Evolutionary conservation across 2,888 invertebrate species (phyloP).

Genomic region (Hartigia nigra): DNA sequence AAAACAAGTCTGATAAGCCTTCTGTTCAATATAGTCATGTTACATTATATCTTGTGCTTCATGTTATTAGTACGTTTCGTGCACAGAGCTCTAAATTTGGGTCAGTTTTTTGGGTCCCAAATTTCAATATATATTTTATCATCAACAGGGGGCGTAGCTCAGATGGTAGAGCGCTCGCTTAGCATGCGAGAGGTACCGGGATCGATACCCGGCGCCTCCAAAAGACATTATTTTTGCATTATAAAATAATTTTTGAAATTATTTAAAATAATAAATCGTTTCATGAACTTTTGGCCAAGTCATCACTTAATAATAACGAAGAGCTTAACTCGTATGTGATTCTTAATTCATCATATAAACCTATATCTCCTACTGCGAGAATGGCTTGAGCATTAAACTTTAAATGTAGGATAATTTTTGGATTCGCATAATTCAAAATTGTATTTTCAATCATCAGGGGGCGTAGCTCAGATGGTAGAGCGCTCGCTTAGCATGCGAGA

Average conservation of each 20-base stretch:
- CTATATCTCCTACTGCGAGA: no score
- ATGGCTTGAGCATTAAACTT: no score
- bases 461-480: slow-evolving; percentile 50
- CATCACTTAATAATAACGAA: no score
- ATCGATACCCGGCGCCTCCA: slow-evolving; percentile 63
- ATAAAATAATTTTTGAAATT: no score
- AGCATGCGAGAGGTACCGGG: slow-evolving; percentile 64
- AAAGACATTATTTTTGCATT: background rate
- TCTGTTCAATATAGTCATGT: background rate
- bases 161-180: slow-evolving; percentile 65
- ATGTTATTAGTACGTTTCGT: background rate
- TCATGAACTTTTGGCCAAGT: no score
- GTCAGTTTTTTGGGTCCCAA: background rate
- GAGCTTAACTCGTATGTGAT: no score
- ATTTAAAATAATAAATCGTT: no score
- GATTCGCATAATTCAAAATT: background rate
- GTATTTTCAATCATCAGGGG: slow-evolving; percentile 23
- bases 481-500: slow-evolving; percentile 49
- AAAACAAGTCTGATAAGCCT: background rate
- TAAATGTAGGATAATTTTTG: background rate
- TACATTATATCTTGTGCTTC: background rate
- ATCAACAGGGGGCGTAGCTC: slow-evolving; percentile 57
- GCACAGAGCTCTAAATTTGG: background rate
- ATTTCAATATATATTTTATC: background rate
- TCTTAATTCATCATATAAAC: no score